Conservation (phyloP, 2,797 vertebrate species). For the Leptodactylus fallax region DNA sequence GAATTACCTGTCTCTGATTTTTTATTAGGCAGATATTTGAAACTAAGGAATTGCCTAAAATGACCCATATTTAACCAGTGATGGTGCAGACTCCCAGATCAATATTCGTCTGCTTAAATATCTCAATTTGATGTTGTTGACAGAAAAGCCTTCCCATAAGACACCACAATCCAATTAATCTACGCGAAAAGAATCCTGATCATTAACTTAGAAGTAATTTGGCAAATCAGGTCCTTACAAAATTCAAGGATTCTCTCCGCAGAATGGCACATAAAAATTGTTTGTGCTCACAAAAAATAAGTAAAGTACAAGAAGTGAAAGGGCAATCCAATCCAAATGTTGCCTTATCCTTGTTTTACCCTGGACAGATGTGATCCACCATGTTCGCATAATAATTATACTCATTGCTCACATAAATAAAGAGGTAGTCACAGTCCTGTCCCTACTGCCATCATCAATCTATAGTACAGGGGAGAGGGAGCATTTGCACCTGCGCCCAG, state of each 20-base stretch:
- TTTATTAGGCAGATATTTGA: background rate
- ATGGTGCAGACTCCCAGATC: background rate
- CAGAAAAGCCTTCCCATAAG: background rate
- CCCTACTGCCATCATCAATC: no score
- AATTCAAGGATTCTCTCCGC: background rate
- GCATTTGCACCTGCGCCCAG: no score
- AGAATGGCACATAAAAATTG: background rate
- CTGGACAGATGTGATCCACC: background rate
- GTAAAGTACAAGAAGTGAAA: background rate
- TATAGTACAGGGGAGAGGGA: no score
- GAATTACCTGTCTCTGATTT: background rate
- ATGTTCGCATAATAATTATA: background rate
- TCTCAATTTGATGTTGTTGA: background rate
- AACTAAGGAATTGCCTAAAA: background rate
- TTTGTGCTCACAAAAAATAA: background rate
- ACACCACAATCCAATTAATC: background rate
- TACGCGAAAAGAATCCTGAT: background rate
- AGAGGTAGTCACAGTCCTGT: no score
- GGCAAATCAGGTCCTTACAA: background rate
- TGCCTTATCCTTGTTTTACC: background rate
- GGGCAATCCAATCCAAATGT: background rate
- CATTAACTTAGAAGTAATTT: constrained; percentile 20
- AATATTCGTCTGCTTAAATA: constrained; percentile 20
- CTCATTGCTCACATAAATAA: no score
- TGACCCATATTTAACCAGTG: background rate